A percentile compares a stretch with the other conserved stretches of the same genome.
phyloP scores from a whole-genome alignment of 2,113 vertebrate genomes.

The Eptatretus burgeri region DNA sequence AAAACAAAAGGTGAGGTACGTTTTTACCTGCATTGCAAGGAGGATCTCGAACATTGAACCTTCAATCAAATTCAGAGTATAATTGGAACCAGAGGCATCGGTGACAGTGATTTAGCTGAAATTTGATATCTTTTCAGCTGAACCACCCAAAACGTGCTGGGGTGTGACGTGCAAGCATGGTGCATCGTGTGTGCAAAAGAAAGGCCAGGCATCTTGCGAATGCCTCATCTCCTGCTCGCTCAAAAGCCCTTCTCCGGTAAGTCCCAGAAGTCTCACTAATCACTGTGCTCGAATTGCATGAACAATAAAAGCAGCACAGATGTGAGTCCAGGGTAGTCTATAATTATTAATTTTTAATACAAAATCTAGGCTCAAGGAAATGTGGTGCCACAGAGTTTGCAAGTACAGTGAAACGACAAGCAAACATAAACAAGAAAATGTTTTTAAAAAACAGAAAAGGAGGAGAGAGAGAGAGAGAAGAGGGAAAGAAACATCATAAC shows the following conservation, averaged over 20 bases:
- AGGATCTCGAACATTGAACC: no score
- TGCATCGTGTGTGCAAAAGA: not conserved
- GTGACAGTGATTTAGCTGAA: no score
- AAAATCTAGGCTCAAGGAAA: not conserved
- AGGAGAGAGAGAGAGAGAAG: no score
- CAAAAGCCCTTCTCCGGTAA: not conserved
- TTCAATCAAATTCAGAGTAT: no score
- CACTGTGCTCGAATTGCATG: no score
- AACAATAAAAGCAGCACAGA: not conserved
- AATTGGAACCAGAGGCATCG: no score
- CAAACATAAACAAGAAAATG: not conserved
- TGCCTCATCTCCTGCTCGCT: not conserved
- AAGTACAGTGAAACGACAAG: not conserved
- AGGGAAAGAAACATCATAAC: no score
- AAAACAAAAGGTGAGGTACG: no score
- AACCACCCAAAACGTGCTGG: not conserved
- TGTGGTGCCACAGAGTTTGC: not conserved
- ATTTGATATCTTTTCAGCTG: not conserved
- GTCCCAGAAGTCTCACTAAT: no score
- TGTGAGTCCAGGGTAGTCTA: not conserved
- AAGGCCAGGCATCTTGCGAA: not conserved
- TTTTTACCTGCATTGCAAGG: no score
- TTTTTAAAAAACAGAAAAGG: no score
- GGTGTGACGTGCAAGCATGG: conserved; percentile 2
- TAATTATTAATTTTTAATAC: not conserved